A percentile compares a stretch with the other conserved stretches of the same genome.
These are phyloP conservation scores for Gibbula magus DNA, from an alignment of 2,888 invertebrate species.

Conservation along the genomic window DNA sequence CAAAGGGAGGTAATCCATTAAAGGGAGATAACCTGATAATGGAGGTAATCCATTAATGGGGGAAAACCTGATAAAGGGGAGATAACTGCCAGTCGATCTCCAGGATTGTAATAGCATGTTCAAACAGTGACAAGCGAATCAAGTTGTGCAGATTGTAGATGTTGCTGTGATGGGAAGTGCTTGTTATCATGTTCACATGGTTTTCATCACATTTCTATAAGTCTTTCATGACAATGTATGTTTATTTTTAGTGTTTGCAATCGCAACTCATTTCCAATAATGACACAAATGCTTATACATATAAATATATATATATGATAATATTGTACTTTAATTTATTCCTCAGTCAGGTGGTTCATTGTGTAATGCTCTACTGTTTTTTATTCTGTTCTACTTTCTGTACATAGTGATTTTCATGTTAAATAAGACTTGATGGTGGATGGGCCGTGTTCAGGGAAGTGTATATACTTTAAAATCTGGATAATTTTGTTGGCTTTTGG, in stretches of 20 bases:
- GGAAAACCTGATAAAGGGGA: too few relatives aligned
- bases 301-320: neutral
- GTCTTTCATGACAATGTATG: slow-evolving; percentile 4
- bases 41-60: too few relatives aligned
- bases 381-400: slow-evolving; percentile 1
- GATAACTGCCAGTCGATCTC: neutral
- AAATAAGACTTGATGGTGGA: neutral
- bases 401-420: slow-evolving; percentile 13
- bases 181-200: neutral
- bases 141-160: neutral
- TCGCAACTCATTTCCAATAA: neutral
- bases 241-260: neutral
- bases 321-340: slow-evolving; percentile 8
- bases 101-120: neutral
- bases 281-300: slow-evolving; percentile 3
- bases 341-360: neutral
- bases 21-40: too few relatives aligned
- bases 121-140: neutral
- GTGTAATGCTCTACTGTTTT: neutral
- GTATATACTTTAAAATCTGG: neutral
- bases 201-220: slow-evolving; percentile 5
- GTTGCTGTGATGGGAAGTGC: neutral
- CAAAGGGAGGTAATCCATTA: too few relatives aligned
- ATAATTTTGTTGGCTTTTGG: neutral
- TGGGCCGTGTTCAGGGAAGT: neutral